Percentiles rank a stretch among this genome's conserved stretches.
Evolutionary conservation across 2,113 vertebrate genomes (phyloP).

Genomic region (Engraulis encrasicolus): DNA sequence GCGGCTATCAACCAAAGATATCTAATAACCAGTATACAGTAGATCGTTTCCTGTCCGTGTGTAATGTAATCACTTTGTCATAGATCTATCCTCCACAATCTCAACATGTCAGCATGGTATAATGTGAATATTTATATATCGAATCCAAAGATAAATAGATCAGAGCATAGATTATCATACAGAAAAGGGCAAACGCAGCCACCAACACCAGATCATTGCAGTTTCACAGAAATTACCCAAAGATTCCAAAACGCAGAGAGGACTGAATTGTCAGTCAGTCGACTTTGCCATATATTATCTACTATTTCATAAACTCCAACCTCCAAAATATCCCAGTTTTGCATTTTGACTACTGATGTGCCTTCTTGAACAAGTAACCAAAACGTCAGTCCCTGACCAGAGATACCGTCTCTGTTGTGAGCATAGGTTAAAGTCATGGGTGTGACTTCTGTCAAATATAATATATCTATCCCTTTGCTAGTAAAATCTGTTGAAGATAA

Average conservation of each 20-base stretch:
- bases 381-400: background rate
- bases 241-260: background rate
- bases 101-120: background rate
- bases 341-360: background rate
- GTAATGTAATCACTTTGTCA: background rate
- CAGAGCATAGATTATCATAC: background rate
- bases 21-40: background rate
- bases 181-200: background rate
- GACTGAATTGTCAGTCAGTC: background rate
- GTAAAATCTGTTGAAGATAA: background rate
- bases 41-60: background rate
- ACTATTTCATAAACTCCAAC: background rate
- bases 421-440: background rate
- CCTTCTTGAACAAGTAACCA: background rate
- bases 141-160: background rate
- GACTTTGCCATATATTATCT: background rate
- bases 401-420: background rate
- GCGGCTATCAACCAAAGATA: slow-evolving; percentile 62
- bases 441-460: background rate
- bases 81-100: background rate
- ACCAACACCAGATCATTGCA: background rate
- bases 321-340: background rate
- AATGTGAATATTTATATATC: background rate
- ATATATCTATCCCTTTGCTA: background rate
- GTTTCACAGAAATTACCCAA: background rate